Percentiles rank a stretch among this genome's conserved stretches.
phyloP scores from a whole-genome alignment of 2,113 vertebrate species.

The Zonotrichia leucophrys region DNA sequence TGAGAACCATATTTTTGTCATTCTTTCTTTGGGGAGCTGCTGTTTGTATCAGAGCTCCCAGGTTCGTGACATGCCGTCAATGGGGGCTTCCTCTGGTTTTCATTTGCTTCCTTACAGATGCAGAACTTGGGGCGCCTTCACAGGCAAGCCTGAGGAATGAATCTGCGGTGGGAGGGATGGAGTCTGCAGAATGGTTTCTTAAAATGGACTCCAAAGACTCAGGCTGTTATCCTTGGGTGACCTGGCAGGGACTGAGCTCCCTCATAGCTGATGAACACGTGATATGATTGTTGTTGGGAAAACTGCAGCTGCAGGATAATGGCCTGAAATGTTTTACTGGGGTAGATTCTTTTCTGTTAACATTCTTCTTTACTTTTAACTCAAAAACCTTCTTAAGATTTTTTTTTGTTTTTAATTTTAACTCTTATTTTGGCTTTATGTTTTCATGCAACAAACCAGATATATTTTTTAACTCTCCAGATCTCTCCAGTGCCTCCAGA shows the following conservation, averaged over 20 bases:
- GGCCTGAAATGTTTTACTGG: background rate
- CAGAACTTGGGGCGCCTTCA: background rate
- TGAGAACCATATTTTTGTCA: slow-evolving; percentile 16
- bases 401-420: background rate
- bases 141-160: slow-evolving; percentile 16
- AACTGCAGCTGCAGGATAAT: background rate
- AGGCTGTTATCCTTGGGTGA: slow-evolving; percentile 53
- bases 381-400: background rate
- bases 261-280: background rate
- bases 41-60: background rate
- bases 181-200: slow-evolving; percentile 18
- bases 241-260: slow-evolving; percentile 7
- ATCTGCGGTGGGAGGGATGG: background rate
- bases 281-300: background rate
- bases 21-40: background rate
- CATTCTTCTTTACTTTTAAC: background rate
- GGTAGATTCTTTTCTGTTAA: background rate
- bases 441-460: background rate
- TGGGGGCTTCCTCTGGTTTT: slow-evolving; percentile 44
- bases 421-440: background rate
- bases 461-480: background rate
- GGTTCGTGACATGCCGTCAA: background rate
- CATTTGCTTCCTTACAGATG: slow-evolving; percentile 45
- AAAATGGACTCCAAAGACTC: background rate
- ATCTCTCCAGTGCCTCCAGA: slow-evolving; percentile 20